Evolutionary conservation across 1,140 invertebrate genomes (phyloP).

Genomic region (Adelges cooleyi): DNA sequence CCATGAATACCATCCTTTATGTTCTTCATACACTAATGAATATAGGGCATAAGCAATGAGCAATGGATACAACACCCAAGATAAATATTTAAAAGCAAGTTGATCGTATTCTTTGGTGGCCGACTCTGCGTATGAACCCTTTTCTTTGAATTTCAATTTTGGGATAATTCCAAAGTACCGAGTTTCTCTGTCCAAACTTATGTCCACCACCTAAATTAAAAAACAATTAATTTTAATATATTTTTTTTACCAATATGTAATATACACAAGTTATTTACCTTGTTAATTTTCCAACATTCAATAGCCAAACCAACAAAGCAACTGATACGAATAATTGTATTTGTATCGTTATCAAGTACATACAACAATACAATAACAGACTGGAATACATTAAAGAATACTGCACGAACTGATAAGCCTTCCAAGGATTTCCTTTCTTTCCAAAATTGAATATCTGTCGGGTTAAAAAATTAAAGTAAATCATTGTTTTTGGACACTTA

Average conservation of each 20-base stretch:
- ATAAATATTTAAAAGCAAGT: slow-evolving; percentile 92
- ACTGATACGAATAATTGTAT: slow-evolving; percentile 84
- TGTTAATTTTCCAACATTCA: slow-evolving; percentile 99
- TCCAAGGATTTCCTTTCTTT: slow-evolving; percentile 93
- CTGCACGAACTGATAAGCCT: slow-evolving; percentile 91
- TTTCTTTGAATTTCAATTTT: slow-evolving; percentile 71
- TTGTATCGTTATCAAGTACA: slow-evolving; percentile 97
- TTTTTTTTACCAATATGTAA: background rate
- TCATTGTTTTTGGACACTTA: too few relatives aligned
- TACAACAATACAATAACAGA: slow-evolving; percentile 89
- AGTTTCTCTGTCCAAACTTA: slow-evolving; percentile 64
- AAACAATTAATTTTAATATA: slow-evolving; percentile 26
- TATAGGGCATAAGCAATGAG: slow-evolving; percentile 87
- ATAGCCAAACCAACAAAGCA: slow-evolving; percentile 90
- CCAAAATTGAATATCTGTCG: slow-evolving; percentile 99
- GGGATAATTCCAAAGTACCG: slow-evolving; percentile 69
- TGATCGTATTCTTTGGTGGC: slow-evolving; percentile 90
- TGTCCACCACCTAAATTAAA: slow-evolving; percentile 52
- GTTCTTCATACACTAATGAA: slow-evolving; percentile 92
- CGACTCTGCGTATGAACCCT: slow-evolving; percentile 92
- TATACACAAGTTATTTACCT: slow-evolving; percentile 46
- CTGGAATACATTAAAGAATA: slow-evolving; percentile 99
- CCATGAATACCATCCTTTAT: slow-evolving; percentile 97
- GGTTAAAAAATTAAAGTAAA: slow-evolving; percentile 39
- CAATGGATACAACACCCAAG: slow-evolving; percentile 89